phyloP scores from a whole-genome alignment of 1,140 invertebrate genomes.

The Brachionus manjavacas region DNA sequence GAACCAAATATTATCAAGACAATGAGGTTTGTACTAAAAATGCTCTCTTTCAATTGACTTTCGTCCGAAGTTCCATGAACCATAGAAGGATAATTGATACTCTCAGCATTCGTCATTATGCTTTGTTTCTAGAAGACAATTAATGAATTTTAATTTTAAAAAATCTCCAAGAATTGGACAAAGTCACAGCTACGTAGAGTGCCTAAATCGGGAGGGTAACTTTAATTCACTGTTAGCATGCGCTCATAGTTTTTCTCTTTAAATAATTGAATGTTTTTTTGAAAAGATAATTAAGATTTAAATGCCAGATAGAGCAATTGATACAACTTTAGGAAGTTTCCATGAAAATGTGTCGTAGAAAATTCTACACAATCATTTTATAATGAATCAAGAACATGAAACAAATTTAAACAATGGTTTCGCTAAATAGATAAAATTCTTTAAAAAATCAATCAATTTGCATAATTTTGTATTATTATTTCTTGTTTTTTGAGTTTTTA shows the following conservation, averaged over 20 bases:
- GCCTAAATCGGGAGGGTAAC: neutral
- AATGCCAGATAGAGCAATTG: neutral
- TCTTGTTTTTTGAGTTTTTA: neutral
- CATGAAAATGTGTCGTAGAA: neutral
- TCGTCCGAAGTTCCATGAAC: neutral
- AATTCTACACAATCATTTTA: neutral
- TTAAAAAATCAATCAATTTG: neutral
- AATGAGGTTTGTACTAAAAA: neutral
- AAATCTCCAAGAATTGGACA: too few species aligned
- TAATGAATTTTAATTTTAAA: too few species aligned
- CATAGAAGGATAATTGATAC: neutral
- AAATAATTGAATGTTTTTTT: neutral
- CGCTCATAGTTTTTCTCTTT: neutral
- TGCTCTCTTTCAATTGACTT: neutral
- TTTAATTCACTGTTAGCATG: neutral
- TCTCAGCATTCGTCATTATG: neutral
- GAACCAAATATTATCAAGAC: neutral
- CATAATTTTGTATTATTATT: conserved; percentile 8
- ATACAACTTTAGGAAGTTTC: neutral
- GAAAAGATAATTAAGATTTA: neutral
- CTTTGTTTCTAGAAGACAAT: neutral
- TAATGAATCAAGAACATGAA: neutral
- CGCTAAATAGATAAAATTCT: neutral
- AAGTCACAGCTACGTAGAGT: neutral
- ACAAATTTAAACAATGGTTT: neutral